Evolutionary conservation across 1,140 invertebrate species (phyloP).

Genomic region (Zeugodacus cucurbitae): DNA sequence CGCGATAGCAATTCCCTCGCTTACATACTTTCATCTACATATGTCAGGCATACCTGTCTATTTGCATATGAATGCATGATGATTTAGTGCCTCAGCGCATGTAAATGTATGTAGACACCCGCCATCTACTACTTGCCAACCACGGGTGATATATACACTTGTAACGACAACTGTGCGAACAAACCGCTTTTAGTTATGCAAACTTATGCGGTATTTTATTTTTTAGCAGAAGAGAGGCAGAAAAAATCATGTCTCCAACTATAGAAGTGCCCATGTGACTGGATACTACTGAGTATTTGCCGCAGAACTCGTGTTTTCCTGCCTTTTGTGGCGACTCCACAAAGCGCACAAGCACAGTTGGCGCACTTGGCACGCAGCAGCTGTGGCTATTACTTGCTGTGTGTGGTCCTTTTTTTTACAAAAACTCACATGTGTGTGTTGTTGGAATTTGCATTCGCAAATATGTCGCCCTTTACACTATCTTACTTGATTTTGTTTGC

Average conservation of each 20-base stretch:
- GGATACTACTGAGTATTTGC: background rate
- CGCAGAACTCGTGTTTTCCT: background rate
- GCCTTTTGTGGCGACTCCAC: background rate
- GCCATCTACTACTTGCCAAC: background rate
- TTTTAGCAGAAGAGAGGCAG: background rate
- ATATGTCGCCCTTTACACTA: background rate
- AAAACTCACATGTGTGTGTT: background rate
- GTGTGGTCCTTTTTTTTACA: background rate
- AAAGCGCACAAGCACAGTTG: background rate
- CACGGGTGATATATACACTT: background rate
- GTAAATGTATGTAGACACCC: background rate
- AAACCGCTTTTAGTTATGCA: background rate
- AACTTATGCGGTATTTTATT: background rate
- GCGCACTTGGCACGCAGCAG: background rate
- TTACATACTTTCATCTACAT: background rate
- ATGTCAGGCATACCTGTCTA: background rate
- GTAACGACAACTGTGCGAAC: background rate
- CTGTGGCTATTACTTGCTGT: background rate
- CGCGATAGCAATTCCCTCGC: too few relatives aligned
- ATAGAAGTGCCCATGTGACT: background rate
- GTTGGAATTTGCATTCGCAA: background rate
- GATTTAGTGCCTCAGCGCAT: background rate
- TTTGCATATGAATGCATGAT: background rate
- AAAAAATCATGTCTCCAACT: background rate
- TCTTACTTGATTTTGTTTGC: background rate